A percentile compares a stretch with the other conserved stretches of the same genome.
phyloP scores from a whole-genome alignment of 2,113 vertebrate species.

The Megalops atlanticus region DNA sequence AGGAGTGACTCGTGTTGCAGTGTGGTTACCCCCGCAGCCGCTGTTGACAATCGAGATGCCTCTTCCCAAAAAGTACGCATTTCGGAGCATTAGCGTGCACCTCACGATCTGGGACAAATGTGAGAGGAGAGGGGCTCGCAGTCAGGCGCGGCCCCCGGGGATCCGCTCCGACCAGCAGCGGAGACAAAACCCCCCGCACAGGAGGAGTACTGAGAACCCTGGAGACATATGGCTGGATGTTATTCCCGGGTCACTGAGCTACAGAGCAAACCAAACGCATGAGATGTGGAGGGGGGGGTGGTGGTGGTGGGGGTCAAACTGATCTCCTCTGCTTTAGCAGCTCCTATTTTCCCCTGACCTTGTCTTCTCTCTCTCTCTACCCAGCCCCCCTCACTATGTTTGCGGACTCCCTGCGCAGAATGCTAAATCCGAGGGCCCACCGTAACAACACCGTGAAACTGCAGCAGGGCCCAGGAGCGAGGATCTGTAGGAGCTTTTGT shows the following conservation, averaged over 20 bases:
- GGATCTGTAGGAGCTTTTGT: not conserved
- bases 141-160: not conserved
- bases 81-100: not conserved
- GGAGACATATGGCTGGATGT: not conserved
- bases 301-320: constrained; percentile 7
- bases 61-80: too few species aligned
- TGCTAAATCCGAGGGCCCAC: constrained; percentile 1
- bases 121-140: not conserved
- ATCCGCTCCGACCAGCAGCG: not conserved
- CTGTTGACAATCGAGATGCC: too few species aligned
- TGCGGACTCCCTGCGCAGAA: constrained; percentile 6
- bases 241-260: constrained; percentile 16
- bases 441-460: not conserved
- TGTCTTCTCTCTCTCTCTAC: not conserved
- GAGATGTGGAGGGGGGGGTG: not conserved
- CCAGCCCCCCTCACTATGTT: not conserved
- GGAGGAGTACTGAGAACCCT: not conserved
- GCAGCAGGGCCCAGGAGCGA: too few species aligned
- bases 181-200: constrained; percentile 5
- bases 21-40: too few species aligned
- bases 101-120: not conserved
- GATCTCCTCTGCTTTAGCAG: not conserved
- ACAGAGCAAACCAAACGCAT: not conserved
- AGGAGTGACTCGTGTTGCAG: too few species aligned
- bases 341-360: not conserved